Base-by-base conservation (phyloP, 2,113 vertebrate genomes). In the Chamaea fasciata region DNA sequence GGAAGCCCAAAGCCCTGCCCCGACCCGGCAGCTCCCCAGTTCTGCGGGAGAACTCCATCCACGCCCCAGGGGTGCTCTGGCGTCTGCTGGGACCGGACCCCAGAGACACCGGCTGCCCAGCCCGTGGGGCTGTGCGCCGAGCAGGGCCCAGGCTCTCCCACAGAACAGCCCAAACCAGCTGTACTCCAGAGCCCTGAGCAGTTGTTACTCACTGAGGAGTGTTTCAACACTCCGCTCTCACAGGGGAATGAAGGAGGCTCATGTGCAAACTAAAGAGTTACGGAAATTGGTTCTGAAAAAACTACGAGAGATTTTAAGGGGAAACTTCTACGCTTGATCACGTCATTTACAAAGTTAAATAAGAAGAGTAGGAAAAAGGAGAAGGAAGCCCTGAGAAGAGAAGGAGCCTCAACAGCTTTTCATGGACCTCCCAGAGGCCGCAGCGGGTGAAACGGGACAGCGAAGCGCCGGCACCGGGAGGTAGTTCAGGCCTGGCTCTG, bases 181-280 rank as follows among this genome's bases (percentile, higher is more conserved):
- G 11, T 1, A n/a, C 16, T 37, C 57, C 9, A 35, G 41, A 80
- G 42, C 57, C 57, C 37, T 4, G 24, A 39, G 42, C 37, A 15
- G 23, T 8, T 52, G 12, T 4, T 30, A 47, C 39, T 79, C 53
- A 24, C 41, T 9, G 41, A 41, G 41, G n/a, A n/a, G n/a, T n/a
- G n/a, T n/a, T n/a, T n/a, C n/a, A n/a, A n/a, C n/a, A n/a, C n/a
- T n/a, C n/a, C n/a, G n/a, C n/a, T n/a, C n/a, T 12, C 19, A 19
- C 1, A 0, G 0, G 3, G 57, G 44, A 87, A 67, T 4, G 9
- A 63, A 50, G 9, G 11, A 12, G 2, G 9, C 3, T 41, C 31
- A 42, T 46, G 22, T 81, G 46, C 82, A 85, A 63, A 59, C 24
- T 27, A 35, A 67, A 69, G 19, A 26, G 21, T n/a, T 46, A 80